These are phyloP conservation scores for Nomada goodeniana DNA, from an alignment of 2,888 invertebrate species.

Conservation along the genomic window DNA sequence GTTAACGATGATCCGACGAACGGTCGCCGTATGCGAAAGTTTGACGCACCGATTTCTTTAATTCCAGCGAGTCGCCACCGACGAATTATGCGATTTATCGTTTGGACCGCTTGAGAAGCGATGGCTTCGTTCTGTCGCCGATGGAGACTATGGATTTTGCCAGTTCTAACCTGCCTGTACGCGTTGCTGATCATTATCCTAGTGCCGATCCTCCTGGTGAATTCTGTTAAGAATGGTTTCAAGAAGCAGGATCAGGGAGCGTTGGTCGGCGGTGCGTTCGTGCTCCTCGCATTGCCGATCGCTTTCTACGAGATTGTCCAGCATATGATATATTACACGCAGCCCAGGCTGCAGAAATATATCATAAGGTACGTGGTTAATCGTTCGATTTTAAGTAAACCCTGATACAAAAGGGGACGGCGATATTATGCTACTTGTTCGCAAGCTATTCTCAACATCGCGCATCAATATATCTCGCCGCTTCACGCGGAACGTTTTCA, in stretches of 20 bases:
- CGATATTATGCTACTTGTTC: too few relatives aligned
- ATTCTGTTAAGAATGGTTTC: constrained; percentile 92
- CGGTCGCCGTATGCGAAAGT: neutral
- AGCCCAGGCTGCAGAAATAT: constrained; percentile 96
- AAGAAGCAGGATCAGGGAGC: constrained; percentile 92
- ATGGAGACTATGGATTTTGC: constrained; percentile 97
- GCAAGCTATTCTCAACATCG: too few relatives aligned
- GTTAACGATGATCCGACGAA: neutral
- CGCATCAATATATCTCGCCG: too few relatives aligned
- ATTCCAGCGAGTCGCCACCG: neutral
- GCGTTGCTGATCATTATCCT: constrained; percentile 92
- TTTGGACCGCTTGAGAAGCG: constrained; percentile 56
- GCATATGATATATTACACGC: constrained; percentile 96
- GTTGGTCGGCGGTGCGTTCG: constrained; percentile 96
- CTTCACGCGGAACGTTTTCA: too few relatives aligned
- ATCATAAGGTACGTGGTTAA: constrained; percentile 90
- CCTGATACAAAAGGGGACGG: too few relatives aligned
- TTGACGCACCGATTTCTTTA: neutral
- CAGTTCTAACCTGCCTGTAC: constrained; percentile 92
- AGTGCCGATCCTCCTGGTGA: constrained; percentile 92
- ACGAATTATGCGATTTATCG: constrained; percentile 72
- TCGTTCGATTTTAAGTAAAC: too few relatives aligned
- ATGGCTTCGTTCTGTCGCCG: constrained; percentile 81
- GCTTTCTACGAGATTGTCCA: constrained; percentile 98
- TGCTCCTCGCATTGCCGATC: constrained; percentile 94